Percentiles rank a stretch among this genome's conserved stretches.
phyloP scores from a whole-genome alignment of 2,888 invertebrate genomes.

The Cerastis rubricosa region DNA sequence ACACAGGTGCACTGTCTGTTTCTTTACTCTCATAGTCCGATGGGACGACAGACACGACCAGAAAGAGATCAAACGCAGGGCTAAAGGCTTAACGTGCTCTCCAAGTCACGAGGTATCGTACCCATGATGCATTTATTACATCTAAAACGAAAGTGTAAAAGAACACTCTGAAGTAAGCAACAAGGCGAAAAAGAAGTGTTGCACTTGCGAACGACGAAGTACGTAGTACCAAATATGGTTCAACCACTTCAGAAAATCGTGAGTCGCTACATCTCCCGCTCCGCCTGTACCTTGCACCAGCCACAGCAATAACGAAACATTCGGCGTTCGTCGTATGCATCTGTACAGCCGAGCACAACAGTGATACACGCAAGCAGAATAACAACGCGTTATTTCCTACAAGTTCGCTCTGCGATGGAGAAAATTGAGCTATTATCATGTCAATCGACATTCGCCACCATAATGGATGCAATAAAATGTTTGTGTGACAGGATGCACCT shows the following conservation, averaged over 20 bases:
- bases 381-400: slow-evolving; percentile 71
- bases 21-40: not conserved
- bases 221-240: not conserved
- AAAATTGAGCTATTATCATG: slow-evolving; percentile 72
- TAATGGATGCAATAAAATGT: slow-evolving; percentile 64
- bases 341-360: slow-evolving; percentile 65
- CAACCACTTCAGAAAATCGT: not conserved
- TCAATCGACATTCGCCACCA: slow-evolving; percentile 61
- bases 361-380: slow-evolving; percentile 74
- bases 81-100: not conserved
- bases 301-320: slow-evolving; percentile 55
- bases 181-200: not conserved
- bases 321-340: slow-evolving; percentile 65
- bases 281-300: slow-evolving; percentile 45
- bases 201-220: not conserved
- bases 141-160: not conserved
- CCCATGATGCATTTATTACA: not conserved
- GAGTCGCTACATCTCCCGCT: slow-evolving; percentile 16
- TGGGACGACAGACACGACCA: not conserved
- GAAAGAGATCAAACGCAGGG: not conserved
- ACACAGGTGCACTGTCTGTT: not conserved
- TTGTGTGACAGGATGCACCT: slow-evolving; percentile 56
- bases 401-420: slow-evolving; percentile 60
- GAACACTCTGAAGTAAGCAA: not conserved
- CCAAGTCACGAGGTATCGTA: not conserved